Conservation (phyloP, 2,797 vertebrate species). For the Chloroceryle amazona region DNA sequence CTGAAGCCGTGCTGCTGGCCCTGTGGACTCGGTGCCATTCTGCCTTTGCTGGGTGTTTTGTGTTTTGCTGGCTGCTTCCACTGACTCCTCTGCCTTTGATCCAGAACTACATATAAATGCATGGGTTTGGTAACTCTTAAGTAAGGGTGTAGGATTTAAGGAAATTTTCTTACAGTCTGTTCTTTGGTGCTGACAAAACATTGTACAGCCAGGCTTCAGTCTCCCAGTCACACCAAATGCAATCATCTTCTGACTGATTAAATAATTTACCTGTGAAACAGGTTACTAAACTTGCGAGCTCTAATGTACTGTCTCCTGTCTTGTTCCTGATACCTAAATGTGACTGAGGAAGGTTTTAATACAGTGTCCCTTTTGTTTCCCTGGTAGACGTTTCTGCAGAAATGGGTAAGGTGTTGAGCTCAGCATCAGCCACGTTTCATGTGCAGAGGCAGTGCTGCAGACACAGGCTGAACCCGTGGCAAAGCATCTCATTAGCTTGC, state of each 20-base stretch:
- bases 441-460: conserved; percentile 29
- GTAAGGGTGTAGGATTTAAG: background rate
- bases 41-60: fast-evolving
- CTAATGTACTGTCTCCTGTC: conserved; percentile 21
- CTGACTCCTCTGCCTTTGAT: background rate
- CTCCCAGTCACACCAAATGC: background rate
- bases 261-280: conserved; percentile 35
- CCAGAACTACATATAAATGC: background rate
- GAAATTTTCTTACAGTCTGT: background rate
- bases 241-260: conserved; percentile 53
- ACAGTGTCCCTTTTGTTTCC: conserved; percentile 39
- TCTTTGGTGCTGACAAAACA: background rate
- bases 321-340: conserved; percentile 51
- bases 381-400: conserved; percentile 65
- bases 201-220: background rate
- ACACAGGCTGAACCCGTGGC: conserved; percentile 43
- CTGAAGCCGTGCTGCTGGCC: background rate
- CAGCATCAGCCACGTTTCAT: conserved; percentile 45
- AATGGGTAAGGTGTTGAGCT: conserved; percentile 55
- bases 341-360: conserved; percentile 58
- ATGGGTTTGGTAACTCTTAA: background rate
- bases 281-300: conserved; percentile 59
- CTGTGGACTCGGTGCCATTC: fast-evolving
- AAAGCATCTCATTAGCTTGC: conserved; percentile 68
- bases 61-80: background rate